These are phyloP conservation scores for Typhlichthys subterraneus DNA, from an alignment of 2,797 vertebrate species.

Conservation along the genomic window DNA sequence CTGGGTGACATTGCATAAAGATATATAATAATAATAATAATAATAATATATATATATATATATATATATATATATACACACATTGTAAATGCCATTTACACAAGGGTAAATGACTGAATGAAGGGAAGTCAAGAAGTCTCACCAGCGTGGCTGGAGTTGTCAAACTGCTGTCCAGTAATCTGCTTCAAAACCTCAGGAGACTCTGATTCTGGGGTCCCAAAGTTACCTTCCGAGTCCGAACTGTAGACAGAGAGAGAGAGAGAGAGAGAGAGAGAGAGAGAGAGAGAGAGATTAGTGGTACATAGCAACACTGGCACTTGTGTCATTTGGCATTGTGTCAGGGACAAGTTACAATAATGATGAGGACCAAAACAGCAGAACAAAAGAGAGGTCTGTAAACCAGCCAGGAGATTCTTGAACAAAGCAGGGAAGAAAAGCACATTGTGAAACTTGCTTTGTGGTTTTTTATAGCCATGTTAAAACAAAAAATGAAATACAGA, in stretches of 20 bases:
- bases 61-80: too few species aligned
- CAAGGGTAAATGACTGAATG: not conserved
- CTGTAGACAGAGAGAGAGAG: constrained; percentile 68
- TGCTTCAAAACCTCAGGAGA: constrained; percentile 78
- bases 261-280: constrained; percentile 18
- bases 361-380: constrained; percentile 7
- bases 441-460: not conserved
- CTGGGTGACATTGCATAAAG: too few species aligned
- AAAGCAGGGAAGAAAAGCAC: constrained; percentile 22
- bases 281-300: not conserved
- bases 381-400: constrained; percentile 4
- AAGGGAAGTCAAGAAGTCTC: constrained; percentile 14
- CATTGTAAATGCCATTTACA: too few species aligned
- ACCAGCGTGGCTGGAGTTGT: constrained; percentile 65
- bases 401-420: not conserved
- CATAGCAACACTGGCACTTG: not conserved
- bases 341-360: not conserved
- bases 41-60: too few species aligned
- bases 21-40: too few species aligned
- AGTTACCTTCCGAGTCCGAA: constrained; percentile 92
- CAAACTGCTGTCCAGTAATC: constrained; percentile 49
- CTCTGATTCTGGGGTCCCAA: constrained; percentile 89
- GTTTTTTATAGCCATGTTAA: too few species aligned
- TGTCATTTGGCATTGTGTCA: not conserved
- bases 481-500: too few species aligned